Percentiles rank a stretch among this genome's conserved stretches.
Conservation (phyloP, 2,797 vertebrate species). For the Pipistrellus pipistrellus region DNA sequence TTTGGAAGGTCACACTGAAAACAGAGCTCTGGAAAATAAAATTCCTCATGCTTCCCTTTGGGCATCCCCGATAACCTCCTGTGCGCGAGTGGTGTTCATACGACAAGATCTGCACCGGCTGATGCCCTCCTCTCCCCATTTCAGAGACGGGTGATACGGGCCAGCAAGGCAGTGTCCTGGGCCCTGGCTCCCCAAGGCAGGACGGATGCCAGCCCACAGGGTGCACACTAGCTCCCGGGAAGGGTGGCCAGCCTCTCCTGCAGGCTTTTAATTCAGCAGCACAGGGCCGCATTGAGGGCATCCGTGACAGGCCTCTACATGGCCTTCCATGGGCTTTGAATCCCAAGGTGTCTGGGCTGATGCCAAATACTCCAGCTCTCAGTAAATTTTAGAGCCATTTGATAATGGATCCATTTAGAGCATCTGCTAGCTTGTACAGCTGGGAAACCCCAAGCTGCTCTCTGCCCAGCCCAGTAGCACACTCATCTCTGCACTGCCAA, state of each 20-base stretch:
- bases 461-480: background rate
- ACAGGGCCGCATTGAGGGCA: background rate
- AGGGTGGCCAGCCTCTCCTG: accelerated
- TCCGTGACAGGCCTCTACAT: background rate
- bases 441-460: slow-evolving; percentile 9
- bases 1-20: background rate
- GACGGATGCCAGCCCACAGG: background rate
- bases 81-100: background rate
- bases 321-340: background rate
- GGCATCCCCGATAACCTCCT: background rate
- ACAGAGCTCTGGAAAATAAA: background rate
- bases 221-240: background rate
- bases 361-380: background rate
- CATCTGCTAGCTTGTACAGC: background rate
- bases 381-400: background rate
- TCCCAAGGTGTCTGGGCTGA: background rate
- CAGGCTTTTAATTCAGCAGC: background rate
- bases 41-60: background rate
- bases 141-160: background rate
- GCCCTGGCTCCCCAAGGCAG: background rate
- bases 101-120: background rate
- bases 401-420: background rate
- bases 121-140: background rate
- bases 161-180: background rate
- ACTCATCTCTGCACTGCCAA: background rate